Conservation (phyloP, 2,888 invertebrate genomes). For the Meloe dianella region DNA sequence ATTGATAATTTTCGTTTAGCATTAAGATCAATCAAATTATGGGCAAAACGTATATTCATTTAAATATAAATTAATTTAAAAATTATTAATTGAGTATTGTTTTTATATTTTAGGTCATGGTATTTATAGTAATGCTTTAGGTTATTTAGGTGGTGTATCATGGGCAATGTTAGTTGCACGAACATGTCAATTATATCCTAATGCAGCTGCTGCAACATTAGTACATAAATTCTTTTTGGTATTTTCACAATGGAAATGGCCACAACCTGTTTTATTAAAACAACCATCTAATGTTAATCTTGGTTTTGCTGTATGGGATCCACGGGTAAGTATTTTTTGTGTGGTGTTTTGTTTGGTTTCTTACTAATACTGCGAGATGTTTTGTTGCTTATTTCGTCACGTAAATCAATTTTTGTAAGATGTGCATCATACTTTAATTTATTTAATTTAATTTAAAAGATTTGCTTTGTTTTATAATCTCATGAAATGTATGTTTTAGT, state of each 20-base stretch:
- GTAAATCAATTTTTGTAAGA: no score
- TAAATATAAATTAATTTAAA: conserved; percentile 9
- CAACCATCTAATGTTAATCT: conserved; percentile 87
- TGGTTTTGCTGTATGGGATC: conserved; percentile 97
- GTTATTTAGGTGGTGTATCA: conserved; percentile 97
- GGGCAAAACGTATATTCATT: conserved; percentile 88
- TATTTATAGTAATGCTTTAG: conserved; percentile 97
- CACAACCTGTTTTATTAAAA: conserved; percentile 94
- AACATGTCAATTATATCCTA: conserved; percentile 97
- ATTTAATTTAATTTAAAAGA: no score
- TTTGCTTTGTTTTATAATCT: conserved; percentile 13
- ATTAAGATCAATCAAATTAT: conserved; percentile 92
- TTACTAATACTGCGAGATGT: no score
- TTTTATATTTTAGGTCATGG: conserved; percentile 75
- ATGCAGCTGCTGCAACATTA: conserved; percentile 91
- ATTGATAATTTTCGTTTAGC: conserved; percentile 93
- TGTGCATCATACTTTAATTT: no score
- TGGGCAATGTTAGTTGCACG: conserved; percentile 99
- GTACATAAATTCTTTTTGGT: conserved; percentile 99
- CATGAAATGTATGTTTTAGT: neutral
- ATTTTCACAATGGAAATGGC: conserved; percentile 99
- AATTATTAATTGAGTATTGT: neutral
- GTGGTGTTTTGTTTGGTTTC: no score
- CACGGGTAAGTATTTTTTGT: conserved; percentile 69
- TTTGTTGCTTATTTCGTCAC: no score